These are phyloP conservation scores for Anniella stebbinsi DNA, from an alignment of 2,797 vertebrate genomes.

Conservation along the genomic window DNA sequence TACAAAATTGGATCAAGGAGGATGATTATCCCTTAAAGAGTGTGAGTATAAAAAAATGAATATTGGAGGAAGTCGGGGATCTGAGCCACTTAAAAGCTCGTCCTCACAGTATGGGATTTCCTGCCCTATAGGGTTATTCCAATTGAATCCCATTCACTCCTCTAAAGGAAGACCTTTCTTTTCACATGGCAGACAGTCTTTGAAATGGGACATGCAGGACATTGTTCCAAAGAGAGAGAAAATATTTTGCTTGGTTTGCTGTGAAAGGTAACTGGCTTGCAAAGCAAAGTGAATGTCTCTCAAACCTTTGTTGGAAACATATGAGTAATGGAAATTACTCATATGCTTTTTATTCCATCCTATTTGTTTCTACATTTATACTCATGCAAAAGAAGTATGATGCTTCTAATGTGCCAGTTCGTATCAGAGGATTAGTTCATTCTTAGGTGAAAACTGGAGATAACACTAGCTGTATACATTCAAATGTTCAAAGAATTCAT, in stretches of 20 bases:
- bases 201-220: neutral
- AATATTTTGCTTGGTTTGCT: neutral
- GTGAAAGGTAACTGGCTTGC: neutral
- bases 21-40: slow-evolving; percentile 17
- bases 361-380: neutral
- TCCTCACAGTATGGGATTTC: neutral
- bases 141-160: neutral
- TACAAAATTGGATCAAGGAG: neutral
- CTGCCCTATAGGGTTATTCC: neutral
- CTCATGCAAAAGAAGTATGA: neutral
- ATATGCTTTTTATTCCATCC: slow-evolving; percentile 2
- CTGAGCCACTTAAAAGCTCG: neutral
- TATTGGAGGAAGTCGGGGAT: neutral
- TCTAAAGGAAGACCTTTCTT: neutral
- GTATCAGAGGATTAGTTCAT: neutral
- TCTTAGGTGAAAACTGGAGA: neutral
- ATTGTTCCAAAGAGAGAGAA: neutral
- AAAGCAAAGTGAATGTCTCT: neutral
- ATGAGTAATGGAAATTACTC: neutral
- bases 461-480: neutral
- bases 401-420: neutral
- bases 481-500: neutral
- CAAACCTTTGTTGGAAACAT: neutral
- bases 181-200: neutral
- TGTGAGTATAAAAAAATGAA: neutral